Base-by-base conservation (phyloP, 2,797 vertebrate genomes). In the Sciurus carolinensis region DNA sequence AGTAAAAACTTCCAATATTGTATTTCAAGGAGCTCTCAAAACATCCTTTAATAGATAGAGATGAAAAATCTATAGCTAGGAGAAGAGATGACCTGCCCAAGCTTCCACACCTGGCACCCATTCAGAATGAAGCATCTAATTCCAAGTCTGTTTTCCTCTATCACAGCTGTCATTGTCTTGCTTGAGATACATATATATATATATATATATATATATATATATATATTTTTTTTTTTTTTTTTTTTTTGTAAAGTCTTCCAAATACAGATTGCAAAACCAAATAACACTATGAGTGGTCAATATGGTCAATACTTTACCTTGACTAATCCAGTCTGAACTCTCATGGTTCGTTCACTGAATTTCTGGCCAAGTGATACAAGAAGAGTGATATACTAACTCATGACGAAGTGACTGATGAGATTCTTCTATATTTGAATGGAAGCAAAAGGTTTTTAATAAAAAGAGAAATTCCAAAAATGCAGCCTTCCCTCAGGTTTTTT, bases 381-480 rank as follows among this genome's bases (percentile, higher is more conserved):
- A 50, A 75, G 36, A 79, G 17, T 17, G 13, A 42, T 33, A 42
- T 12, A 22, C 28, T 64, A 77, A 57, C 4, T 83, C 42, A 30
- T 39, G 4, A 64, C 20, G 28, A 87, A 59, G 30, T 3, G 20
- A 24, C 76, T 76, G 20, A 87, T 80, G 28, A n/a, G 26, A 13
- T 28, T 71, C 24, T 85, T 85, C 39, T 66, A 18, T 66, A 24
- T 39, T 52, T 50, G n/a, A 91, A 73, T n/a, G 24, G 5, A 79
- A 96, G 4, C 30, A 66, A 80, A 79, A 83, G 14, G 20, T 3
- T 39, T 90, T 81, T 92, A 87, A 93, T 30, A 86, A 77, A 24
- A 13, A 83, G 26, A 84, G 33, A 87, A 86, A 87, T 9, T 90
- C 28, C 6, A 84, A 72, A 54, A 67, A 47, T 62, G 24, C 36